Base-by-base conservation (phyloP, 2,113 vertebrate genomes). In the Vireo altiloquus region DNA sequence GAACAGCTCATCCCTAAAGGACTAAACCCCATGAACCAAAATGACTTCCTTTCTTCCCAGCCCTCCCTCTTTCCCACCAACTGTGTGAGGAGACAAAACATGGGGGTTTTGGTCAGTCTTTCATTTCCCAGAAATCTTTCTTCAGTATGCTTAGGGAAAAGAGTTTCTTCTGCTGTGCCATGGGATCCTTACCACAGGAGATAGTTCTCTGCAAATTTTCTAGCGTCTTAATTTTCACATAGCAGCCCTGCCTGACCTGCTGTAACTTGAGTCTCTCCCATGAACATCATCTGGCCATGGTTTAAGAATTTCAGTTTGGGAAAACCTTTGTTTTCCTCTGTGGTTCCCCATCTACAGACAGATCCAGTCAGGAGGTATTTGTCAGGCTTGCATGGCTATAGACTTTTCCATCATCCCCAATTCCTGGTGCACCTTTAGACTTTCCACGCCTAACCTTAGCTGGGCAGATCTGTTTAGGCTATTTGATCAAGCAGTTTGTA, bases 401-500 rank as follows among this genome's bases (percentile, higher is more conserved):
- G 19, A 25, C 19, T 86, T 46, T 77, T 49, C 81, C 42, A 33
- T 25, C 50, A 25, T 49, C 42, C 88, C 92, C 85, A 37, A 17
- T 30, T 89, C 72, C 61, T 66, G 54, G 54, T 18, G 78, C 49
- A 92, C 72, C 60, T 33, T 64, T 37, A 70, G 57, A 54, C 68
- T 60, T 75, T 85, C 78, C 83, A 70, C 1, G 24, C 47, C 52
- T 44, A 78, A 90, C 82, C 88, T 96, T 28, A 71, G 39, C 78
- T 50, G 90, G 91, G 78, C 87, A 75, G 81, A 94, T 61, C 30
- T 42, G 75, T 66, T 87, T 35, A 60, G 72, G 77, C 56, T 63
- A 20, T 82, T 81, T 88, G 93, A 93, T 87, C 59, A 39, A 94
- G 70, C 77, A 49, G 77, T 64, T 96, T 91, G 83, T 96, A 92